Evolutionary conservation across 2,113 vertebrate species (phyloP).

Genomic region (Camelus dromedarius): DNA sequence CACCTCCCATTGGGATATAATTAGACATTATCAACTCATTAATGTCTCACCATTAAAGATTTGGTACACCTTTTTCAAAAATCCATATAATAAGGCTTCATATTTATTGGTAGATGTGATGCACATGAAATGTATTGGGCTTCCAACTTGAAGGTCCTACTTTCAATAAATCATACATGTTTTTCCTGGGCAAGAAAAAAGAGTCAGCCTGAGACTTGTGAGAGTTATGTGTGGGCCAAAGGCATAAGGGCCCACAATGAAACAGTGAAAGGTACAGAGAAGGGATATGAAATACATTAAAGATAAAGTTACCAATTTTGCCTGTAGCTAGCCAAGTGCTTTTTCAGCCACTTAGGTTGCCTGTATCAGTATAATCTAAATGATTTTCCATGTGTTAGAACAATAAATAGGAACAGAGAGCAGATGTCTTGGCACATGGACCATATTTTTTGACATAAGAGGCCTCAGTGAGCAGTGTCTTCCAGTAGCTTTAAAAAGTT

Average conservation of each 20-base stretch:
- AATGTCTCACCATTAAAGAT: neutral
- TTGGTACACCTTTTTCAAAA: neutral
- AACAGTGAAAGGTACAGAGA: neutral
- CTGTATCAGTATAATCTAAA: neutral
- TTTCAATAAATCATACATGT: neutral
- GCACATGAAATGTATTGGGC: neutral
- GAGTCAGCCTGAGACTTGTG: neutral
- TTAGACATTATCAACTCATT: neutral
- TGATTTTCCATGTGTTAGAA: neutral
- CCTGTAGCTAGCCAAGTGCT: neutral
- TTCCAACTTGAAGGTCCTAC: neutral
- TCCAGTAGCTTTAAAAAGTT: neutral
- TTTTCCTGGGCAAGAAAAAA: neutral
- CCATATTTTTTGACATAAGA: conserved; percentile 1
- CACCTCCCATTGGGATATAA: neutral
- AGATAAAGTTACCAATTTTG: neutral
- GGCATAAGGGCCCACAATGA: neutral
- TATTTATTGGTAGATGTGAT: neutral
- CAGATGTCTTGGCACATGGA: conserved; percentile 18
- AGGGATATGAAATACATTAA: neutral
- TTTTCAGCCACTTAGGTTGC: neutral
- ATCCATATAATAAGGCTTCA: neutral
- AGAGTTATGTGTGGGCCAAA: neutral
- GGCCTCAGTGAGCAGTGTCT: neutral
- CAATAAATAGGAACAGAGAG: neutral